Evolutionary conservation across 2,888 invertebrate genomes (phyloP).

Genomic region (Pollenia angustigena): DNA sequence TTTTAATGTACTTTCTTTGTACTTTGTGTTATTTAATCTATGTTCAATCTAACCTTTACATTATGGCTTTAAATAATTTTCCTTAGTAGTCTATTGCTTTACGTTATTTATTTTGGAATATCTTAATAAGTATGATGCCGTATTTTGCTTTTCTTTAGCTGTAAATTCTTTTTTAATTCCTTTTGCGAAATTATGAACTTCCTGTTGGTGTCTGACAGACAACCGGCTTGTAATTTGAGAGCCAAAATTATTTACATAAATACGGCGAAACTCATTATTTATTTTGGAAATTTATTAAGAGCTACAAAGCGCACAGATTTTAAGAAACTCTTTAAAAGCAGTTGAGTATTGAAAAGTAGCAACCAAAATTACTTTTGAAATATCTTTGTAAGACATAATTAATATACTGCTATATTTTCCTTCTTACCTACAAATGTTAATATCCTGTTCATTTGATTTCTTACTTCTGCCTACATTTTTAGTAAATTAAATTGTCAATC

Average conservation of each 20-base stretch:
- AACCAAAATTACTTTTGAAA: background rate
- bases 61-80: no score
- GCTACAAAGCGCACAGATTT: constrained; percentile 43
- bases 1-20: no score
- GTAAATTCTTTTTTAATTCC: no score
- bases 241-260: constrained; percentile 44
- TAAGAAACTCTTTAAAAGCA: background rate
- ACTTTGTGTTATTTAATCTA: no score
- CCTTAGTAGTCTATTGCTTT: no score
- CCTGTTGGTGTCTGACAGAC: no score
- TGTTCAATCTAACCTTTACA: no score
- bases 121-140: no score
- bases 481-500: constrained; percentile 58
- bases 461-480: constrained; percentile 21
- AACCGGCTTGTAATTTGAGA: background rate
- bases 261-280: constrained; percentile 44
- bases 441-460: constrained; percentile 29
- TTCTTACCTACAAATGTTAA: background rate
- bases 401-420: background rate
- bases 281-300: constrained; percentile 28
- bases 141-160: no score
- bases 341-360: background rate
- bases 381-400: background rate
- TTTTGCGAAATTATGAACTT: no score
- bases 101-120: no score